phyloP scores from a whole-genome alignment of 2,113 vertebrate species.

The Neomonachus schauinslandi region DNA sequence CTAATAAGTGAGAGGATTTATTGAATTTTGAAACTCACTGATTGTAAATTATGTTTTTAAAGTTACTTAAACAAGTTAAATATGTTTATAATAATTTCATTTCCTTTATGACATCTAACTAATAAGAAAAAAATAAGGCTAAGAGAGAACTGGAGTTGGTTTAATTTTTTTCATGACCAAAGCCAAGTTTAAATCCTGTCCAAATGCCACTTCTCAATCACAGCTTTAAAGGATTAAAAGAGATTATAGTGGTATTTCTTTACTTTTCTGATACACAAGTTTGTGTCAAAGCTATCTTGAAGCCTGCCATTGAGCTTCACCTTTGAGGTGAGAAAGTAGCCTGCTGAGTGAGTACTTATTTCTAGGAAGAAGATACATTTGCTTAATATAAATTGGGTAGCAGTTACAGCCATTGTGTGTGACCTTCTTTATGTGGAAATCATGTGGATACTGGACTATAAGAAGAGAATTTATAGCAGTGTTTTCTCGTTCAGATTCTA shows the following conservation, averaged over 20 bases:
- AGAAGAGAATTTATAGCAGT: background rate
- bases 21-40: constrained; percentile 83
- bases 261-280: constrained; percentile 84
- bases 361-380: constrained; percentile 82
- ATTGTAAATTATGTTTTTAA: constrained; percentile 83
- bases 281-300: constrained; percentile 86
- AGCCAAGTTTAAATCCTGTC: constrained; percentile 89
- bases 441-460: background rate
- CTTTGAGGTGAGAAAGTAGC: constrained; percentile 87
- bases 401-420: constrained; percentile 72
- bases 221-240: constrained; percentile 89
- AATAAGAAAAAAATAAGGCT: constrained; percentile 82
- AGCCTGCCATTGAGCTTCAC: constrained; percentile 84
- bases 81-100: constrained; percentile 86
- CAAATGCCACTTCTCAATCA: constrained; percentile 90
- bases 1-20: constrained; percentile 82
- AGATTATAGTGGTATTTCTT: constrained; percentile 86
- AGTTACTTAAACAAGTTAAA: constrained; percentile 83
- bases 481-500: background rate
- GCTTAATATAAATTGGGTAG: constrained; percentile 80
- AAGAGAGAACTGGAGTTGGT: constrained; percentile 77
- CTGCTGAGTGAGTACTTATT: constrained; percentile 86
- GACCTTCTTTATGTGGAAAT: background rate
- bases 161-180: constrained; percentile 85
- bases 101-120: constrained; percentile 86